Conservation (phyloP, 1,140 invertebrate species). For the Tachypleus tridentatus region DNA sequence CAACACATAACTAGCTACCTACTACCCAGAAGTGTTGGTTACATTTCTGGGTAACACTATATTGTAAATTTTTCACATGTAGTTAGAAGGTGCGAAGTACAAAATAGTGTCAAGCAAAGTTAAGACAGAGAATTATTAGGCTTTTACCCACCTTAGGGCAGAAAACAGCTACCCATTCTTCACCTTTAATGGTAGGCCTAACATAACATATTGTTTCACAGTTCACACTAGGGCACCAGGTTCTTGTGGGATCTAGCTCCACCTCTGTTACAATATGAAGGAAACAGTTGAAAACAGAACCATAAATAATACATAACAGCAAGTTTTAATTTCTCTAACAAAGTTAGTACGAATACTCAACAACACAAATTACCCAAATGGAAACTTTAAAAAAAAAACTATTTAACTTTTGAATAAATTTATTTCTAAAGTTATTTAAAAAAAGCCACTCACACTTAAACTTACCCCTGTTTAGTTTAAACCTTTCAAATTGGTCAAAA, state of each 20-base stretch:
- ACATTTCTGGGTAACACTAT: too few relatives aligned
- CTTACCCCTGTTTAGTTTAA: conserved; percentile 74
- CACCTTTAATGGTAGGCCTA: conserved; percentile 38
- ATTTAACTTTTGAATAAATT: conserved; percentile 9
- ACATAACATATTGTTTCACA: conserved; percentile 79
- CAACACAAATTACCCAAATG: too few relatives aligned
- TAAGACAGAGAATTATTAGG: too few relatives aligned
- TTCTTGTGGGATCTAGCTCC: conserved; percentile 74
- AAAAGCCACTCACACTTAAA: conserved; percentile 10
- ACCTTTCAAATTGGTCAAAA: conserved; percentile 73
- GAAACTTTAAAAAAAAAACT: background rate
- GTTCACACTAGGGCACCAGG: conserved; percentile 82
- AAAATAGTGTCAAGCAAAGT: too few relatives aligned
- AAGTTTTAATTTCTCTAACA: background rate
- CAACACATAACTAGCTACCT: too few relatives aligned
- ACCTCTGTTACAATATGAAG: conserved; percentile 54
- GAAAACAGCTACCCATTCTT: conserved; percentile 26
- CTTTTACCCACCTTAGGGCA: conserved; percentile 57
- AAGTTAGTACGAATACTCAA: too few relatives aligned
- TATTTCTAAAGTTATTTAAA: background rate
- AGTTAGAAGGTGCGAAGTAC: too few relatives aligned
- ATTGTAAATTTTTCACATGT: too few relatives aligned
- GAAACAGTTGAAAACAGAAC: conserved; percentile 15
- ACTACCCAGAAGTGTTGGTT: too few relatives aligned
- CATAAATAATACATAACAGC: conserved; percentile 10